phyloP scores from a whole-genome alignment of 2,888 invertebrate species.

The Notocelia uddmanniana region DNA sequence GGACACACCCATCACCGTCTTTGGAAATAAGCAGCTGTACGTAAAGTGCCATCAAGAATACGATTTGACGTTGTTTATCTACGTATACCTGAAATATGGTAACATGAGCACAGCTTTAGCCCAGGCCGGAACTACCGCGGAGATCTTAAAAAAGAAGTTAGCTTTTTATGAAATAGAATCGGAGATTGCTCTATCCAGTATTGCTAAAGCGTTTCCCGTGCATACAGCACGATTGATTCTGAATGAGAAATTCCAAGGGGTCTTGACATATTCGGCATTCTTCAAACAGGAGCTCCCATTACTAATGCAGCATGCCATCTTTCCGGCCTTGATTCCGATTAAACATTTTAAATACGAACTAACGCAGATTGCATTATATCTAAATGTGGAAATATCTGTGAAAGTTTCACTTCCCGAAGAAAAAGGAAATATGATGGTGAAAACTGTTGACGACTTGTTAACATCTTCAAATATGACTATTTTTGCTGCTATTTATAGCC shows the following conservation, averaged over 20 bases:
- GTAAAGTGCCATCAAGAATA: constrained; percentile 3
- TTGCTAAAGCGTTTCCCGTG: background rate
- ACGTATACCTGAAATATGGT: constrained; percentile 9
- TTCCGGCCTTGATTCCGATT: background rate
- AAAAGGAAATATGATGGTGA: background rate
- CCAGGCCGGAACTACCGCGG: background rate
- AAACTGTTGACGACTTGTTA: background rate
- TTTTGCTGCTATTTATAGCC: too few species aligned
- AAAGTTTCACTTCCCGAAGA: background rate
- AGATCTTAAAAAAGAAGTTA: background rate
- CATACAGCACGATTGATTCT: background rate
- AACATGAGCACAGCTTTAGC: background rate
- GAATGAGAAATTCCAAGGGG: background rate
- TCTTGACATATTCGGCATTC: background rate
- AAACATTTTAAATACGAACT: background rate
- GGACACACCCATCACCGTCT: constrained; percentile 1
- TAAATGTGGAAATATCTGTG: constrained; percentile 4
- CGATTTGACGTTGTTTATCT: background rate
- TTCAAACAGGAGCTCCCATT: background rate
- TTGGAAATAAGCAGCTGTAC: constrained; percentile 1
- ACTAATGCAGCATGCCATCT: constrained; percentile 3
- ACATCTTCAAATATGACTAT: too few species aligned
- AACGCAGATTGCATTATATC: background rate
- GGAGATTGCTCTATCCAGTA: constrained; percentile 1
- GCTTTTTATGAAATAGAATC: background rate